A percentile compares a stretch with the other conserved stretches of the same genome.
These are phyloP conservation scores for Macrophya annulata DNA, from an alignment of 2,888 invertebrate genomes.

Conservation along the genomic window DNA sequence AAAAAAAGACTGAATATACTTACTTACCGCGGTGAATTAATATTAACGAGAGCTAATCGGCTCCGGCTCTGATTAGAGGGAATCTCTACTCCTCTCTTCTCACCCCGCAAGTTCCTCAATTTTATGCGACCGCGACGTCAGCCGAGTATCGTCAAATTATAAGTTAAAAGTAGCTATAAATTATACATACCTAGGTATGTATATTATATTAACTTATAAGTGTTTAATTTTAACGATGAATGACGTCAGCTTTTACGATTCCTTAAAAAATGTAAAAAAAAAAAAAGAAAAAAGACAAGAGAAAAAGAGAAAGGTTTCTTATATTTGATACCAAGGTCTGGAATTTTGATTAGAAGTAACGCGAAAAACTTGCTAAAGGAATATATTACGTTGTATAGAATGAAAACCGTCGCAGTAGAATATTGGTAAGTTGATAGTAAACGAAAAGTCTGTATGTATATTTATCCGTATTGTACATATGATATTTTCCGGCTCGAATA, in stretches of 20 bases:
- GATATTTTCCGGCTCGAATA: constrained; percentile 6
- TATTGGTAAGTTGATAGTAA: not conserved
- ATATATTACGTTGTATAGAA: not conserved
- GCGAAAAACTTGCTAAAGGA: not conserved
- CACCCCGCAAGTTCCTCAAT: constrained; percentile 1
- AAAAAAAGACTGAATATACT: not conserved
- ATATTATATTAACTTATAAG: not conserved
- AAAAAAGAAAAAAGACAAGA: not conserved
- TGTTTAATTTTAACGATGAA: not conserved
- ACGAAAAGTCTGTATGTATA: not conserved
- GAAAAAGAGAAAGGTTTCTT: not conserved
- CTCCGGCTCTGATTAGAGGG: constrained; percentile 43
- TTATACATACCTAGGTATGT: not conserved
- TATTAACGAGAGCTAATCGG: constrained; percentile 53
- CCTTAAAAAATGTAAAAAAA: not conserved
- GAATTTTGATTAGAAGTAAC: not conserved
- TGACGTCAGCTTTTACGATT: not conserved
- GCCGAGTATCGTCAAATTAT: not conserved
- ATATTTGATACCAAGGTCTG: not conserved
- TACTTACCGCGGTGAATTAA: constrained; percentile 21
- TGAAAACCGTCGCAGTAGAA: not conserved
- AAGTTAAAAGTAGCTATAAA: not conserved
- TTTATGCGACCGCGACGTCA: not conserved
- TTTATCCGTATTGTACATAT: not conserved
- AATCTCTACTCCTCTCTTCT: constrained; percentile 1